Conservation (phyloP, 2,888 invertebrate genomes). For the Napeogenes sylphis region DNA sequence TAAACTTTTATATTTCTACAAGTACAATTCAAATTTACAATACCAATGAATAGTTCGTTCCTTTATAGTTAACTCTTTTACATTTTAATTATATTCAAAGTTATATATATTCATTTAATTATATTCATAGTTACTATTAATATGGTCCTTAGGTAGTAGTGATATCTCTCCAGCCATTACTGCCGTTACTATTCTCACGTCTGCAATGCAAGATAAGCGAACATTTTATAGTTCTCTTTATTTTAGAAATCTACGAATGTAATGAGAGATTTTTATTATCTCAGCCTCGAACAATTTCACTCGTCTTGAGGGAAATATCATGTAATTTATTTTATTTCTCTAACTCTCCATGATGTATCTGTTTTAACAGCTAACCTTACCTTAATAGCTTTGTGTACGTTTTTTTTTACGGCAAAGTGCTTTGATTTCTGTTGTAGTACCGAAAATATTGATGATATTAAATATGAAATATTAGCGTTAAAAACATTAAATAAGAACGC, state of each 20-base stretch:
- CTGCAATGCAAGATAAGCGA: neutral
- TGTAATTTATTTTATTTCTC: conserved; percentile 11
- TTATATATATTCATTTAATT: too few species aligned
- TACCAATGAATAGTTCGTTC: too few species aligned
- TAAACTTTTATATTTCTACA: too few species aligned
- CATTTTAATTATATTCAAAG: too few species aligned
- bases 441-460: too few species aligned
- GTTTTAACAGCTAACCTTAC: neutral
- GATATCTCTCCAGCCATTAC: neutral
- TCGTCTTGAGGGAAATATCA: conserved; percentile 23
- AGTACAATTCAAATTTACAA: too few species aligned
- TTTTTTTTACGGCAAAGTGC: neutral
- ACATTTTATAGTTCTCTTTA: conserved; percentile 7
- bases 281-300: conserved; percentile 15
- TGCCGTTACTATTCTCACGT: neutral
- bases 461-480: too few species aligned
- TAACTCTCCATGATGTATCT: conserved; percentile 2
- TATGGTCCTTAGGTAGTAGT: too few species aligned
- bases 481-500: too few species aligned
- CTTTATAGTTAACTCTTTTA: too few species aligned
- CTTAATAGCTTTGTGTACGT: neutral
- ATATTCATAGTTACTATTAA: too few species aligned
- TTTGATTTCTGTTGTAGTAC: too few species aligned
- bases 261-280: conserved; percentile 28
- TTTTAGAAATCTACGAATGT: conserved; percentile 19